phyloP scores from a whole-genome alignment of 2,113 vertebrate species.

The Glaucomys volans region DNA sequence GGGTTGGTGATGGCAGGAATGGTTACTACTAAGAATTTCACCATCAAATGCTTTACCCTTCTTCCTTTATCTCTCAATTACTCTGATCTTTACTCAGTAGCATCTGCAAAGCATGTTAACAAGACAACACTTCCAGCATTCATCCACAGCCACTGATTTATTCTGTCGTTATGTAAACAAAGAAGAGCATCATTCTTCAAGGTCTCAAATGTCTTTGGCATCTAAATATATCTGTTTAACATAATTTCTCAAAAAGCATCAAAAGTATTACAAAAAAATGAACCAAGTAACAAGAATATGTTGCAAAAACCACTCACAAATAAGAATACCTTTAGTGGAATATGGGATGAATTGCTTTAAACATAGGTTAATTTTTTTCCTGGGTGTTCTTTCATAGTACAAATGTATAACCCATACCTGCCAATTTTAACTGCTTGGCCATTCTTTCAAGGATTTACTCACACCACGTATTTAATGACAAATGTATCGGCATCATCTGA shows the following conservation, averaged over 20 bases:
- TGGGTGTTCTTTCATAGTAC: not conserved
- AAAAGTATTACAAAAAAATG: not conserved
- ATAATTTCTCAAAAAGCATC: not conserved
- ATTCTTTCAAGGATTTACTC: constrained; percentile 69
- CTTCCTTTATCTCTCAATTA: not conserved
- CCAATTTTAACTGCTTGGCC: constrained; percentile 65
- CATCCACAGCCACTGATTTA: not conserved
- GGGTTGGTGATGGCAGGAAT: not conserved
- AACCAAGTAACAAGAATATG: not conserved
- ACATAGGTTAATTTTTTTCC: constrained; percentile 22
- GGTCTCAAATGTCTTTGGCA: not conserved
- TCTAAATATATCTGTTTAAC: not conserved
- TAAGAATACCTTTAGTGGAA: not conserved
- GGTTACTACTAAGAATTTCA: not conserved
- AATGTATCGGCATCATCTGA: constrained; percentile 54
- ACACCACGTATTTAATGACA: constrained; percentile 57
- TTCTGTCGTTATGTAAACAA: not conserved
- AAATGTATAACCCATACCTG: not conserved
- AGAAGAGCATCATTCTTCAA: not conserved
- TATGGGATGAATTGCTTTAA: not conserved
- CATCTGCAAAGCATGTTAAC: not conserved
- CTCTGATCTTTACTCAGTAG: not conserved
- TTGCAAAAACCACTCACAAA: not conserved
- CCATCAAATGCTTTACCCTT: not conserved
- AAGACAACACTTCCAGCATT: not conserved